Evolutionary conservation across 2,888 invertebrate genomes (phyloP).

Genomic region (Cryptocephalus primarius): DNA sequence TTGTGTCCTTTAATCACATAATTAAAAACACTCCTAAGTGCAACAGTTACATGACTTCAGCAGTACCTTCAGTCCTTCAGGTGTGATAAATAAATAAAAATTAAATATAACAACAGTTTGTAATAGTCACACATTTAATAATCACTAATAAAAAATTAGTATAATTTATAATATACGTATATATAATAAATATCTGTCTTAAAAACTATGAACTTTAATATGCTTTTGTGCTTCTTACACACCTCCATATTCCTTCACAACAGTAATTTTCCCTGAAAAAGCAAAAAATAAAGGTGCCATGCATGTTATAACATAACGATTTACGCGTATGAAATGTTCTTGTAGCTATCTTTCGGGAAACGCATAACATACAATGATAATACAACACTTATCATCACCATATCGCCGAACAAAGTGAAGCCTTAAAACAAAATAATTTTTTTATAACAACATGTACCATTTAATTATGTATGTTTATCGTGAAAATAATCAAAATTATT

Average conservation of each 20-base stretch:
- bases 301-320: no score
- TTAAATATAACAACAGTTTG: conserved; percentile 3
- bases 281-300: not conserved
- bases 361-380: no score
- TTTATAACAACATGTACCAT: no score
- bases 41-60: not conserved
- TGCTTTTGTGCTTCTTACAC: conserved; percentile 13
- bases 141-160: conserved; percentile 30
- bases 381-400: no score
- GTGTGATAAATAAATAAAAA: not conserved
- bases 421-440: no score
- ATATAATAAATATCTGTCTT: conserved; percentile 27
- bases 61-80: not conserved
- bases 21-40: not conserved
- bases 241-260: conserved; percentile 12
- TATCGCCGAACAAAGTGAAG: no score
- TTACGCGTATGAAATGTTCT: no score
- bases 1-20: no score
- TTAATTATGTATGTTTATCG: no score
- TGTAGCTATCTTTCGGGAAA: no score
- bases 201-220: conserved; percentile 13
- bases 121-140: conserved; percentile 25
- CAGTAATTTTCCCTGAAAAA: not conserved
- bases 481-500: no score
- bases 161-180: conserved; percentile 20